Evolutionary conservation across 1,140 invertebrate genomes (phyloP).

Genomic region (Drosophila arawakana): DNA sequence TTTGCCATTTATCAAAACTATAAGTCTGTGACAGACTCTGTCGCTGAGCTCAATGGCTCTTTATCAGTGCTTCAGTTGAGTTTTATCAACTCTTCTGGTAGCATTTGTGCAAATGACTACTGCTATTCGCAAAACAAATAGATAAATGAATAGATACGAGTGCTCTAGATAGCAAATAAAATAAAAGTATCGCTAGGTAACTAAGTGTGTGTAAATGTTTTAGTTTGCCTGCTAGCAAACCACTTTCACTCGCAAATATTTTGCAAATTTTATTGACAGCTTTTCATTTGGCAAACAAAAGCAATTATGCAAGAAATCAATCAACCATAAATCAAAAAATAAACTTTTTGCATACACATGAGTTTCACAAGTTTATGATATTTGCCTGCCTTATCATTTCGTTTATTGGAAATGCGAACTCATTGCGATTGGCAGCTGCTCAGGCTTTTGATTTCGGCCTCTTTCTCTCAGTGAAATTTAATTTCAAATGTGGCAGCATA

Average conservation of each 20-base stretch:
- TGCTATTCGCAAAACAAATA: slow-evolving; percentile 19
- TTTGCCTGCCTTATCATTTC: slow-evolving; percentile 55
- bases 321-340: slow-evolving; percentile 42
- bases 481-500: slow-evolving; percentile 37
- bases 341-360: slow-evolving; percentile 21
- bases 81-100: slow-evolving; percentile 62
- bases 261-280: background rate
- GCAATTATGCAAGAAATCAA: slow-evolving; percentile 44
- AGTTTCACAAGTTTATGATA: slow-evolving; percentile 35
- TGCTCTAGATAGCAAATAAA: background rate
- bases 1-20: slow-evolving; percentile 63
- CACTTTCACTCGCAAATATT: background rate
- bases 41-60: slow-evolving; percentile 9
- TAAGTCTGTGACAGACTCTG: slow-evolving; percentile 16
- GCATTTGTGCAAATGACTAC: slow-evolving; percentile 63
- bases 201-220: background rate
- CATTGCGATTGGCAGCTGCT: slow-evolving; percentile 3
- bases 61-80: slow-evolving; percentile 37
- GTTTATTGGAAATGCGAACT: slow-evolving; percentile 16
- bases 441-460: background rate
- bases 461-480: slow-evolving; percentile 16
- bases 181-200: background rate
- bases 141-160: background rate
- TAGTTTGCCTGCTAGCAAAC: background rate
- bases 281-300: slow-evolving; percentile 17